Percentiles rank a stretch among this genome's conserved stretches.
Conservation (phyloP, 2,888 invertebrate species). For the Pegoplata infirma region DNA sequence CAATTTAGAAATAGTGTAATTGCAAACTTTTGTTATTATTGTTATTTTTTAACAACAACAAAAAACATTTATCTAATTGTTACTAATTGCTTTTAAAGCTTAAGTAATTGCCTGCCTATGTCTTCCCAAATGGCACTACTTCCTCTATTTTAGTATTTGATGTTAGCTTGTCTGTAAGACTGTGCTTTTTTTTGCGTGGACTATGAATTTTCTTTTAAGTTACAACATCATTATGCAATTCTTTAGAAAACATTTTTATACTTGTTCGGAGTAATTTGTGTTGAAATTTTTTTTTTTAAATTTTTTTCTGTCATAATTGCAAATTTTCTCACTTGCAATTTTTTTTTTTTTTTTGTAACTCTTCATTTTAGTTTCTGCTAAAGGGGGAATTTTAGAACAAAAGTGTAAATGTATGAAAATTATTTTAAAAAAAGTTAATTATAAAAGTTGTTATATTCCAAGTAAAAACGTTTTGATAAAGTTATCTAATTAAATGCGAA, state of each 20-base stretch:
- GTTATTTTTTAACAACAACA: not conserved
- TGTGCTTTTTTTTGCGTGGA: not conserved
- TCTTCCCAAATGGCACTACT: constrained; percentile 42
- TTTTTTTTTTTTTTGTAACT: too few relatives aligned
- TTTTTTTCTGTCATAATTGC: constrained; percentile 44
- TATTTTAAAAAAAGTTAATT: too few relatives aligned
- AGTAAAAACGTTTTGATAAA: too few relatives aligned
- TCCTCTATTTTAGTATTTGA: constrained; percentile 45
- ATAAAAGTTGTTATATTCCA: too few relatives aligned
- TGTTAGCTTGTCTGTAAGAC: not conserved
- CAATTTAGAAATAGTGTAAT: not conserved
- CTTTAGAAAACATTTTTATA: constrained; percentile 23
- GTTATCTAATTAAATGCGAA: too few relatives aligned
- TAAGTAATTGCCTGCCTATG: constrained; percentile 53
- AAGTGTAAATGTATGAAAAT: too few relatives aligned
- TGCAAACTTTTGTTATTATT: constrained; percentile 25
- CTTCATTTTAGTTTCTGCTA: too few relatives aligned
- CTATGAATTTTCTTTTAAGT: not conserved
- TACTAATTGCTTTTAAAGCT: constrained; percentile 58
- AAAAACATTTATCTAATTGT: constrained; percentile 56
- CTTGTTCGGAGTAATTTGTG: not conserved
- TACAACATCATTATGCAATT: constrained; percentile 39
- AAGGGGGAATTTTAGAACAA: too few relatives aligned
- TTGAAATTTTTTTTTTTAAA: too few relatives aligned
- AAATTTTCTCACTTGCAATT: constrained; percentile 56